Evolutionary conservation across 1,140 invertebrate species (phyloP).

Genomic region (Phortica variegata): DNA sequence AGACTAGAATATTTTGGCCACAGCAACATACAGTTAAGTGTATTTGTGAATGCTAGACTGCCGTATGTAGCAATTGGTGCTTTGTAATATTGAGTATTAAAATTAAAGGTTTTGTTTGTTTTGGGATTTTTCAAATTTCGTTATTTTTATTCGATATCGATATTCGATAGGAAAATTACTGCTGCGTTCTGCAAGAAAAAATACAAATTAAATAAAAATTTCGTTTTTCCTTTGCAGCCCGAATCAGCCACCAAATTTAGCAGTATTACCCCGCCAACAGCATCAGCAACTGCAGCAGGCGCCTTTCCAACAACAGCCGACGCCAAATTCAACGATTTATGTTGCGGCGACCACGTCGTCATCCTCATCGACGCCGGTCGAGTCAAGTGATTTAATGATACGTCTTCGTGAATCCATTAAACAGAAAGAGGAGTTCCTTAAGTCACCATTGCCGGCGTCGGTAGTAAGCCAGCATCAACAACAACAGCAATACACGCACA

Average conservation of each 20-base stretch:
- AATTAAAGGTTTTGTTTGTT: too few species aligned
- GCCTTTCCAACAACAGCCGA: constrained; percentile 32
- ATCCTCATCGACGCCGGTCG: constrained; percentile 18
- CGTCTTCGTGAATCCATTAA: constrained; percentile 75
- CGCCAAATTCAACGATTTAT: constrained; percentile 33
- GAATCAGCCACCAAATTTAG: constrained; percentile 50
- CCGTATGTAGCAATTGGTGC: too few species aligned
- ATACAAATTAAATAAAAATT: not conserved
- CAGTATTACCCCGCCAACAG: constrained; percentile 48
- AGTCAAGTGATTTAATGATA: constrained; percentile 53
- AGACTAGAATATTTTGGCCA: too few species aligned
- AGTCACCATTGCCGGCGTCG: constrained; percentile 62
- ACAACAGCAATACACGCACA: constrained; percentile 5
- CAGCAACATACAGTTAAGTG: too few species aligned
- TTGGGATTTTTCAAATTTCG: too few species aligned
- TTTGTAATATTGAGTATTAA: too few species aligned
- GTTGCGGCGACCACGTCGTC: constrained; percentile 15
- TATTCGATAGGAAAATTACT: too few species aligned
- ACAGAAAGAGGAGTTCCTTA: constrained; percentile 84
- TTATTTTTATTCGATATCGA: too few species aligned
- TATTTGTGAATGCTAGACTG: too few species aligned
- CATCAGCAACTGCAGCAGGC: constrained; percentile 30
- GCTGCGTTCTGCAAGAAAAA: not conserved
- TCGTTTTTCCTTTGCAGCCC: constrained; percentile 27
- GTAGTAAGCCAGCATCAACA: too few species aligned